Evolutionary conservation across 2,113 vertebrate genomes (phyloP), one percentile per base, ranked within the genome.

Genomic region (Callospermophilus lateralis): DNA sequence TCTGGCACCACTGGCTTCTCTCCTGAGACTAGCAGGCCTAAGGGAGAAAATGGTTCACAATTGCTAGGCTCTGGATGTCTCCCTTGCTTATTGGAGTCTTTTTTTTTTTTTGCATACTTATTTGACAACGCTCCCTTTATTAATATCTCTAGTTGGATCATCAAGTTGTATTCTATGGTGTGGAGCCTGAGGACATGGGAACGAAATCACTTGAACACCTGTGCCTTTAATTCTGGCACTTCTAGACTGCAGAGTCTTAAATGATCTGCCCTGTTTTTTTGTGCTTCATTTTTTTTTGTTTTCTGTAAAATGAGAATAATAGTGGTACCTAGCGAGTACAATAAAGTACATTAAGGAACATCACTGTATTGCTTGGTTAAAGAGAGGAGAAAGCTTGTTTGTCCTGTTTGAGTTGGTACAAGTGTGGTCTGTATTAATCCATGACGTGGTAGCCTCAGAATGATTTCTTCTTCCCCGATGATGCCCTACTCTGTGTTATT

Each of bases 241-340:
- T 81, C 30, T 78, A 10, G 22, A 58, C 11, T 34, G 0, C 0
- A 0, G 61, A 30, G 17, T 13, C 55, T 77, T 61, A 61, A 74
- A 68, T n/a, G 19, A 42, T 48, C 39, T 55, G 24, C 3, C 19
- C n/a, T 12, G 4, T 39, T 65, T 16, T 32, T 16, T 84, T 30
- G 10, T 37, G 73, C 85, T 92, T 87, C 24, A 3, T 34, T 85
- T 39, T 85, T 39, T 51, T 6, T 51, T 6, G 70, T 61, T 48
- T 51, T 65, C 63, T 68, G 4, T 94, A 67, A 92, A 84, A 72
- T 63, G 58, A 92, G 48, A 79, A 73, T 34, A 30, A 26, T 70
- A 39, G 48, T n/a, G 26, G 30, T 37, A 51, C 32, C 51, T 39
- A 20, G 3, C 24, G 53, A 94, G 13, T 42, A 80, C 17, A 6